These are phyloP conservation scores for Hirundo rustica DNA, from an alignment of 2,797 vertebrate genomes.

Conservation along the genomic window DNA sequence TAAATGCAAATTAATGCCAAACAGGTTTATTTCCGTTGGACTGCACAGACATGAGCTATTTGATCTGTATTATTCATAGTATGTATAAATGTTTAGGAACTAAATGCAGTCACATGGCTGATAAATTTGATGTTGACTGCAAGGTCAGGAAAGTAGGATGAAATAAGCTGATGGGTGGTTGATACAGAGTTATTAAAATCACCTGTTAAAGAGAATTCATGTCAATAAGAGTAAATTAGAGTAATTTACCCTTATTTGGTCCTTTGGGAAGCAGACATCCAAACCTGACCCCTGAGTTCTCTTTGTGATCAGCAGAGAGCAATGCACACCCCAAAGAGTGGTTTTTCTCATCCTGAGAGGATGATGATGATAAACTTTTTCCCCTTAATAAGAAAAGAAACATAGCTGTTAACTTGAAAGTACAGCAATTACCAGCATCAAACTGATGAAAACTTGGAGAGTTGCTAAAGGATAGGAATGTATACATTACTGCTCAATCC, in stretches of 20 bases:
- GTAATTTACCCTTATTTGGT: neutral
- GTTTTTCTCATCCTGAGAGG: neutral
- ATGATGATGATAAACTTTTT: neutral
- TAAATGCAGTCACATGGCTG: neutral
- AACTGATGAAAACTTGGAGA: neutral
- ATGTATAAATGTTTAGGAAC: neutral
- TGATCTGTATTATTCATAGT: neutral
- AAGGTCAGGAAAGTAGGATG: neutral
- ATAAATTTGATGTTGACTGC: neutral
- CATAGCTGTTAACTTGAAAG: neutral
- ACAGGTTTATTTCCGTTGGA: neutral
- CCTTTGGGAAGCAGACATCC: neutral
- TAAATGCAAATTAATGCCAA: neutral
- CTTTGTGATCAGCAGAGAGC: neutral
- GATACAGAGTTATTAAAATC: neutral
- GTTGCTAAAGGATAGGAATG: neutral
- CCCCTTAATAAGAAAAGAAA: neutral
- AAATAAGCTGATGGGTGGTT: neutral
- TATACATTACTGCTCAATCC: neutral
- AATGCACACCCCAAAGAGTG: neutral
- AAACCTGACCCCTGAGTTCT: neutral
- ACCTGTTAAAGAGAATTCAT: neutral
- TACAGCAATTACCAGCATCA: neutral
- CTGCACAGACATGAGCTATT: neutral
- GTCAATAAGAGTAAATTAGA: neutral